Base-by-base conservation (phyloP, 2,888 invertebrate species). In the Drosophila monieri region DNA sequence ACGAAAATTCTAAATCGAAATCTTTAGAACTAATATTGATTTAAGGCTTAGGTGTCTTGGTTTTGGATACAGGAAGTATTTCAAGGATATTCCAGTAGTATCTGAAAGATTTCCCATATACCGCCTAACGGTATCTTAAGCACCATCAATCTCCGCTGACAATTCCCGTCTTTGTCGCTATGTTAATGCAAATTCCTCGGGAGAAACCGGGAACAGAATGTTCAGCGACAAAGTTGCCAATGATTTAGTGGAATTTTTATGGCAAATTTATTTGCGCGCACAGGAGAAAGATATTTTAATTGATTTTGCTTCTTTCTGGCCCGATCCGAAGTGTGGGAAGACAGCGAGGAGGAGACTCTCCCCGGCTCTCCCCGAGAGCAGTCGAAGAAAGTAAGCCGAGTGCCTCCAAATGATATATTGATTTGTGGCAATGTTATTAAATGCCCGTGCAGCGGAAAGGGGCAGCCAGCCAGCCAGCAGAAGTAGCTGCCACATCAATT, bases 231-330 rank as follows among this genome's bases (percentile, higher is more conserved):
- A 79, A 85, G 80, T 80, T 77, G 75, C 72, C 68, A 87, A 81
- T 80, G 80, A 80, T 80, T 80, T 80, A 81, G 80, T 81, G 85
- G 88, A 76, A 85, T 85, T 81, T 87, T 85, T 77, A 87, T 85
- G 86, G 80, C 68, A 83, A 87, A 81, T 80, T 80, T 80, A 80
- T 80, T 86, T 72, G 81, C 74, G 53, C 72, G 52, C 54, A 67
- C 54, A 70, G 62, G 60, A 72, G 76, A 76, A 74, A 87, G 83
- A 83, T 81, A 85, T 81, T 88, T 88, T 88, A 81, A 81, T 81
- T 81, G 81, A 81, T 87, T 81, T 85, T 85, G 27, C 64, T 37
- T 35, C 35, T 67, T 46, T 66, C 67, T 44, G 35, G 44, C 74
- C 65, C 41, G 62, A 81, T 73, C 70, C 67, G 73, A 81, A 85